phyloP scores from a whole-genome alignment of 1,140 invertebrate genomes.

The Drosophila ohnishii region DNA sequence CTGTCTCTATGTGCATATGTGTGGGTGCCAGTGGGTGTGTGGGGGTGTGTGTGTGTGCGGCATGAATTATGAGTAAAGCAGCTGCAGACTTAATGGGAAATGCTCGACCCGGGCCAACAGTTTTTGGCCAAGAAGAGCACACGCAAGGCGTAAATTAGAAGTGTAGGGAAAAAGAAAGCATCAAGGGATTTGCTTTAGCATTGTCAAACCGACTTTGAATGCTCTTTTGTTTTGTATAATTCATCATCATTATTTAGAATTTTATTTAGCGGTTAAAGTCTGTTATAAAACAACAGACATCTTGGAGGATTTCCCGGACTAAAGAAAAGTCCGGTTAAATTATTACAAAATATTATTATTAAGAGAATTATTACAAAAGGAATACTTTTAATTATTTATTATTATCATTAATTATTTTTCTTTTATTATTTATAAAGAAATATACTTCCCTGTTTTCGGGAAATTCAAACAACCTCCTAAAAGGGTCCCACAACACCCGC shows the following conservation, averaged over 20 bases:
- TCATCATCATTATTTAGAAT: neutral
- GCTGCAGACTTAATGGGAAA: constrained; percentile 81
- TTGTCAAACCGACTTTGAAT: neutral
- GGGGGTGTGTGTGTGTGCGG: constrained; percentile 31
- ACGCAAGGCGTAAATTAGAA: constrained; percentile 79
- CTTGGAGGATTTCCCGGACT: too few relatives aligned
- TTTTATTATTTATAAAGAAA: neutral
- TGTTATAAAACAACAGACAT: too few relatives aligned
- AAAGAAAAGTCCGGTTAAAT: too few relatives aligned
- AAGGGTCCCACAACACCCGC: constrained; percentile 23
- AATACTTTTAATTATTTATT: neutral
- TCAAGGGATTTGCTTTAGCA: neutral
- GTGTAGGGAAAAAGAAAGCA: constrained; percentile 26
- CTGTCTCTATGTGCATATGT: constrained; percentile 26
- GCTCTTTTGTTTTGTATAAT: neutral
- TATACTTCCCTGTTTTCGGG: too few relatives aligned
- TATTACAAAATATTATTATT: too few relatives aligned
- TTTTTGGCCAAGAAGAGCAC: constrained; percentile 50
- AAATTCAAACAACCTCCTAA: neutral
- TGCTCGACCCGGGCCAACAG: constrained; percentile 41
- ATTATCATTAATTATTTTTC: neutral
- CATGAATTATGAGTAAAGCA: constrained; percentile 77
- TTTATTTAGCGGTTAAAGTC: neutral
- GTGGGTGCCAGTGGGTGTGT: constrained; percentile 15
- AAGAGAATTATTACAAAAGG: too few relatives aligned